Evolutionary conservation across 2,888 invertebrate genomes (phyloP).

Genomic region (Physocephala rufipes): DNA sequence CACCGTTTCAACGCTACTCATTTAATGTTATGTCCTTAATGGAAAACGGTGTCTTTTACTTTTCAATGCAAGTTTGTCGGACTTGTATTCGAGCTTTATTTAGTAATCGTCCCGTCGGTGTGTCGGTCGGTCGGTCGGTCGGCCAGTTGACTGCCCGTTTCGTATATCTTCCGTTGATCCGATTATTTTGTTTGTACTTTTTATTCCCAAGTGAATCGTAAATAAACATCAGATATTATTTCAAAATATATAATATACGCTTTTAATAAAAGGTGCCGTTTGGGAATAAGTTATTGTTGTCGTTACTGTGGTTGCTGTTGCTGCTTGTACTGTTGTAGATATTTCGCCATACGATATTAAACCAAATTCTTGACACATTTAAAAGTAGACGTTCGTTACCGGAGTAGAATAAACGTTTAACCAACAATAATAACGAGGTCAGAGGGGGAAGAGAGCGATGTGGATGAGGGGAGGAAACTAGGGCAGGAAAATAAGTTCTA

Average conservation of each 20-base stretch:
- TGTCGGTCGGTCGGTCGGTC: neutral
- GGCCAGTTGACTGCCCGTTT: no score
- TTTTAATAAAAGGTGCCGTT: neutral
- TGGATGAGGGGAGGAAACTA: neutral
- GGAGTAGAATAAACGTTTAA: neutral
- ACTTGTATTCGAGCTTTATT: no score
- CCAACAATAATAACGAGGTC: neutral
- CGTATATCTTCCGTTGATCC: no score
- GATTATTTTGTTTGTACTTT: no score
- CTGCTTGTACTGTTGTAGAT: neutral
- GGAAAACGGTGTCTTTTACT: no score
- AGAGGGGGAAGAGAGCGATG: neutral
- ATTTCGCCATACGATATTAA: no score
- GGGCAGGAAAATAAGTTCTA: no score
- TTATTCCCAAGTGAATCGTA: conserved; percentile 57
- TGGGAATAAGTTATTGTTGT: conserved; percentile 9
- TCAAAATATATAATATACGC: neutral
- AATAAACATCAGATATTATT: conserved; percentile 35
- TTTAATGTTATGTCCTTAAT: no score
- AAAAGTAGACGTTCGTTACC: neutral
- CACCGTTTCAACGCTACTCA: no score
- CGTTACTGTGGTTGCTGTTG: neutral
- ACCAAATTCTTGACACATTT: neutral
- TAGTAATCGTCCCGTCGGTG: no score
- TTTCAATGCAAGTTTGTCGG: no score